phyloP scores from a whole-genome alignment of 2,888 invertebrate genomes.

The Stenoptilia bipunctidactyla region DNA sequence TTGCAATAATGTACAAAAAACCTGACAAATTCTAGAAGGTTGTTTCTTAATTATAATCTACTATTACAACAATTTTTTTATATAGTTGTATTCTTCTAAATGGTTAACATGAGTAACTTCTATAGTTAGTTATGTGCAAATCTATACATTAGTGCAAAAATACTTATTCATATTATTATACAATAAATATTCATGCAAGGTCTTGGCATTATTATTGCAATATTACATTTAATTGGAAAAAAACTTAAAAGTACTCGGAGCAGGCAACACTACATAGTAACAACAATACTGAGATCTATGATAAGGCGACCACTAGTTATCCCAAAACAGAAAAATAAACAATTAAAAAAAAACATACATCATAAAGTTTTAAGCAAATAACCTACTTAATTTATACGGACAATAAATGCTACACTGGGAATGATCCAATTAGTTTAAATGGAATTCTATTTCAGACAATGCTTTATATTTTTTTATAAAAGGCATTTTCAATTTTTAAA shows the following conservation, averaged over 20 bases:
- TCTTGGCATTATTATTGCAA: constrained; percentile 14
- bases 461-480: no score
- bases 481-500: no score
- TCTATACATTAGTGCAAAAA: constrained; percentile 3
- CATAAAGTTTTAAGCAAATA: no score
- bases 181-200: constrained; percentile 1
- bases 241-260: constrained; percentile 16
- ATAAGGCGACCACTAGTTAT: constrained; percentile 16
- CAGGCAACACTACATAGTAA: constrained; percentile 20
- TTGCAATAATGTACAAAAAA: no score
- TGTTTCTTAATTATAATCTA: no score
- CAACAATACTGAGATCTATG: constrained; percentile 35
- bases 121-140: constrained; percentile 1
- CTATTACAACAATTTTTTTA: no score
- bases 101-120: no score
- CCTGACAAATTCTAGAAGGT: no score
- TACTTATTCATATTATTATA: no score
- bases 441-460: constrained; percentile 20
- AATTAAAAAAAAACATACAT: constrained; percentile 8
- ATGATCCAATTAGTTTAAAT: constrained; percentile 27
- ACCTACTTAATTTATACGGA: no score
- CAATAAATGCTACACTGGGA: constrained; percentile 43
- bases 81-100: no score
- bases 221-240: constrained; percentile 8
- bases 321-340: constrained; percentile 8